Base-by-base conservation (phyloP, 2,113 vertebrate species). In the Sceloporus undulatus region DNA sequence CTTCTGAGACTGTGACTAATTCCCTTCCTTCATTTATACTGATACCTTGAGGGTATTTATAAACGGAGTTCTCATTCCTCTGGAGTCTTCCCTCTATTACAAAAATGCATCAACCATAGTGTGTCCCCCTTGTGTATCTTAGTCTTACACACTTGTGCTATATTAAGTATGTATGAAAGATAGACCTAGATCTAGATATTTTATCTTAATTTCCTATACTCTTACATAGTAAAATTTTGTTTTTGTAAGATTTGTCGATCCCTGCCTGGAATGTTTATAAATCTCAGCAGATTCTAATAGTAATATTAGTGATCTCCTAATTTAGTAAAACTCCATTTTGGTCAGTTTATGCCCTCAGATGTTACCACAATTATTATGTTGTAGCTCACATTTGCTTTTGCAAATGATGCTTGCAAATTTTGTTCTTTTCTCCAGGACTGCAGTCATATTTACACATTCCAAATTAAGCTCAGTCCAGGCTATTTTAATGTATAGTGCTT, bases 1-100 rank as follows among this genome's bases (percentile, higher is more conserved):
- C 42, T 42, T 90, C 11, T 88, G 88, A 76, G 86, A 40, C n/a
- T 71, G 40, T 90, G 91, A 92, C 90, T 92, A 92, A 93, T 94
- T 92, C 73, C 38, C 4, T 86, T 52, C 29, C n/a, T 94, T 91
- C 79, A 10, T 65, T 87, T 79, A 2, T 29, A 40, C 13, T 4
- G 16, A 40, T 87, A 91, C 88, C 92, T 91, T 75, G 16, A 56
- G 79, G 83, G 34, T 91, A 91, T 91, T 34, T 92, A 85, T 84
- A 91, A 88, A 9, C 74, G 52, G 1, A 71, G 62, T 85, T 89
- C 76, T 62, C 90, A 85, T 27, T 73, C 82, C 52, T 5, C 52
- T 0, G 1, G 4, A 27, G 87, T 29, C 68, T 84, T 76, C 14
- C 25, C 75, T 19, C 10, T 48, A 27, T 48, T 76, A 80, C 73